A percentile compares a stretch with the other conserved stretches of the same genome.
phyloP scores from a whole-genome alignment of 2,797 vertebrate genomes.

The Lithobates sylvaticus region DNA sequence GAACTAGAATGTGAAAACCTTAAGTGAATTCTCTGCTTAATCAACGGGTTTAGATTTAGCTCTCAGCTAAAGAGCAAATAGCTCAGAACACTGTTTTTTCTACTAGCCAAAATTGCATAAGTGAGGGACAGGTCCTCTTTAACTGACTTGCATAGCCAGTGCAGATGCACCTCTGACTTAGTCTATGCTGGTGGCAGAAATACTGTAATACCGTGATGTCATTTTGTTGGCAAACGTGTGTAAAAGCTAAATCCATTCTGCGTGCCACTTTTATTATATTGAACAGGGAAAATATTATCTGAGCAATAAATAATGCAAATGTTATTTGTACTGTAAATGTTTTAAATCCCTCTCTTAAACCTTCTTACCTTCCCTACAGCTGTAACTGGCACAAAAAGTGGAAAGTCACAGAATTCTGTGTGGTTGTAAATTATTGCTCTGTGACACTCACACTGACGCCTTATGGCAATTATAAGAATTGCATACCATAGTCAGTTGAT shows the following conservation, averaged over 20 bases:
- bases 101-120: neutral
- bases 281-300: conserved; percentile 4
- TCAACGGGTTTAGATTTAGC: neutral
- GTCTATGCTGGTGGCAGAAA: neutral
- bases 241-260: neutral
- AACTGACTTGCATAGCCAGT: neutral
- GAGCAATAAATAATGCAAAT: neutral
- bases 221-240: neutral
- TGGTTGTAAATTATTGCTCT: neutral
- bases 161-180: neutral
- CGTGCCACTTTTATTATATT: neutral
- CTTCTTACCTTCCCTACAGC: neutral
- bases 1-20: too few species aligned
- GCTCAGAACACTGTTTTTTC: neutral
- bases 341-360: conserved; percentile 4
- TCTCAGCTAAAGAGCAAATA: neutral
- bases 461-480: conserved; percentile 26
- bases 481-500: conserved; percentile 7
- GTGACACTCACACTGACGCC: conserved; percentile 20
- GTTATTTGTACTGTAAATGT: conserved; percentile 1
- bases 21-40: too few species aligned
- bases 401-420: neutral
- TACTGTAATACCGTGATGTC: neutral
- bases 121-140: neutral
- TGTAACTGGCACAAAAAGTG: conserved; percentile 1